These are phyloP conservation scores for Bursaphelenchus mucronatus DNA, from an alignment of 1,140 invertebrate genomes.

Conservation along the genomic window DNA sequence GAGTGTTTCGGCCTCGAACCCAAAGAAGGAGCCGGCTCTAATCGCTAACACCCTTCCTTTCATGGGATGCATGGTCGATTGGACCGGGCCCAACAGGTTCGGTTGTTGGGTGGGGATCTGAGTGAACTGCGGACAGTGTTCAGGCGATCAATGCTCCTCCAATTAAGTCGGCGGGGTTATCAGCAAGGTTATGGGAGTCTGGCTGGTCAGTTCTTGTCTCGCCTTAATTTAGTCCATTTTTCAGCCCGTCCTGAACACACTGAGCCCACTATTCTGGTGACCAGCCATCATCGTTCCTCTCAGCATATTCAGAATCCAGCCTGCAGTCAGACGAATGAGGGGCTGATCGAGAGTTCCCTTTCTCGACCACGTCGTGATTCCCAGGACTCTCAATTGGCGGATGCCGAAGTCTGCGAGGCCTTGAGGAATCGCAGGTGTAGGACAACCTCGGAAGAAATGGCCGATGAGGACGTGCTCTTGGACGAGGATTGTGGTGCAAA, in stretches of 20 bases:
- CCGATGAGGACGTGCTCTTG: conserved; percentile 8
- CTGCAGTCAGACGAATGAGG: too few species aligned
- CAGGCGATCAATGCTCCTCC: conserved; percentile 5
- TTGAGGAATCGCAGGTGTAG: conserved; percentile 8
- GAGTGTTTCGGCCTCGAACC: too few species aligned
- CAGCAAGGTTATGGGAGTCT: too few species aligned
- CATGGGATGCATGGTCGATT: too few species aligned
- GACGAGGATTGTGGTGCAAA: conserved; percentile 2
- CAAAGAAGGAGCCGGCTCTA: too few species aligned
- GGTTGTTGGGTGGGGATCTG: background rate
- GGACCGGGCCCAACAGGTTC: too few species aligned
- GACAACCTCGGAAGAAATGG: conserved; percentile 10
- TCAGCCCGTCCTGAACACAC: conserved; percentile 14
- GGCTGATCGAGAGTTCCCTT: too few species aligned
- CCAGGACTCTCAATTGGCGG: background rate
- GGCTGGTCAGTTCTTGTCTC: background rate
- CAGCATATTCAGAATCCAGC: background rate
- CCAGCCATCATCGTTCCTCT: background rate
- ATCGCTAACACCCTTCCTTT: too few species aligned
- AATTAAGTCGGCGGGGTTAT: background rate
- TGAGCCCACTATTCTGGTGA: conserved; percentile 10
- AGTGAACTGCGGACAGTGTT: background rate
- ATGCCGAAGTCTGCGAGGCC: conserved; percentile 5
- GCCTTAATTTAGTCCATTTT: background rate
- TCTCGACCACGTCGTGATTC: background rate